Conservation (phyloP, 2,888 invertebrate genomes). For the Lycia hirtaria region DNA sequence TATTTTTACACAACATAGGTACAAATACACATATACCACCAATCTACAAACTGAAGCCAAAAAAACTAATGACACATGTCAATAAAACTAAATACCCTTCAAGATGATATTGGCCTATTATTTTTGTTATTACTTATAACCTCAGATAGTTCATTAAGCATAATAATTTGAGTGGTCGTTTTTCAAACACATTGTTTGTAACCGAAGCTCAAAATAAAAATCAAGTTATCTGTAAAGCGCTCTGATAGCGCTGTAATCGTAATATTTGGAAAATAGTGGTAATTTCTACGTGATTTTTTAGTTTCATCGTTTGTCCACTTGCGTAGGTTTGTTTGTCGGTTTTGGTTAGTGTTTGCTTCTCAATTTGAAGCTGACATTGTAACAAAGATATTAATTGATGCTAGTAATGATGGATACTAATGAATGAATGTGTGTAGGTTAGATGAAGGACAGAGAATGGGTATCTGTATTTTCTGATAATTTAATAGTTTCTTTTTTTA, state of each 20-base stretch:
- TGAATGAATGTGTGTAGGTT: conserved; percentile 65
- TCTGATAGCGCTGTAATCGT: not conserved
- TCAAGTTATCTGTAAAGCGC: not conserved
- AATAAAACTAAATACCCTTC: conserved; percentile 44
- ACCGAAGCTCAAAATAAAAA: conserved; percentile 51
- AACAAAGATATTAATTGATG: conserved; percentile 85
- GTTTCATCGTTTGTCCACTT: not conserved
- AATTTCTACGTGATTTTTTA: not conserved
- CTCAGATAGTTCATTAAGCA: conserved; percentile 73
- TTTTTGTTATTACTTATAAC: conserved; percentile 70
- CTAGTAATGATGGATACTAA: conserved; percentile 77
- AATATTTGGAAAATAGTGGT: not conserved
- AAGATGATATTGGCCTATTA: conserved; percentile 54
- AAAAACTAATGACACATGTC: conserved; percentile 35
- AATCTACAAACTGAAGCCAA: not conserved
- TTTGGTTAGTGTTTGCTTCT: conserved; percentile 79
- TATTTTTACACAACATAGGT: too few species aligned
- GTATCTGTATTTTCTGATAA: not conserved
- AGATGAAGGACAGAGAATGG: conserved; percentile 43
- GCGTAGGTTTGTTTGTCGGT: not conserved
- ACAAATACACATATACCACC: not conserved
- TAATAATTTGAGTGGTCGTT: conserved; percentile 72
- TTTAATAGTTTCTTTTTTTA: too few species aligned
- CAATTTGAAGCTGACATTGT: conserved; percentile 80
- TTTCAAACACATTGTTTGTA: conserved; percentile 74